Evolutionary conservation across 2,113 vertebrate species (phyloP).

Genomic region (Heterotilapia buettikoferi): DNA sequence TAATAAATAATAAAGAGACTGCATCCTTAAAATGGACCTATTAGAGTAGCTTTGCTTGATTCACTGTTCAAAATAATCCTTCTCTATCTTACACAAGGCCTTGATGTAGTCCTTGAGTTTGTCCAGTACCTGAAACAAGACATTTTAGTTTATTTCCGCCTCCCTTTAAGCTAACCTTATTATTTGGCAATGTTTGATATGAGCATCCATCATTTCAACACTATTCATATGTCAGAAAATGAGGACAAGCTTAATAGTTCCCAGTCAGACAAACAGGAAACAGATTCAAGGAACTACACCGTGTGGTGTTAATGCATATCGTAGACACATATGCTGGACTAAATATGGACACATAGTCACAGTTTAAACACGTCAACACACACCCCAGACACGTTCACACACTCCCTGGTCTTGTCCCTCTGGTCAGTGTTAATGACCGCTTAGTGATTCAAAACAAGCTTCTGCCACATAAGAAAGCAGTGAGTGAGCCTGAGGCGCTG

Average conservation of each 20-base stretch:
- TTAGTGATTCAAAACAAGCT: slow-evolving; percentile 64
- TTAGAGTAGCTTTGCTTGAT: neutral
- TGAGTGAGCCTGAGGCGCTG: slow-evolving; percentile 22
- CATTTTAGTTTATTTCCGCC: neutral
- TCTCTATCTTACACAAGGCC: neutral
- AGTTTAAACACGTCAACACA: neutral
- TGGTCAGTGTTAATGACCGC: slow-evolving; percentile 44
- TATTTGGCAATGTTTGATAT: neutral
- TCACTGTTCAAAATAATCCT: neutral
- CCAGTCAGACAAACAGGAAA: neutral
- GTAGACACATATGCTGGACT: neutral
- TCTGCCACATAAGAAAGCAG: slow-evolving; percentile 45
- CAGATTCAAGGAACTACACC: neutral
- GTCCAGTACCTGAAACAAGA: neutral
- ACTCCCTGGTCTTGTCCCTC: neutral
- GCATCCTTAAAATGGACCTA: neutral
- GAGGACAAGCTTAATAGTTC: neutral
- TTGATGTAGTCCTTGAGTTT: neutral
- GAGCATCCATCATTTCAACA: neutral
- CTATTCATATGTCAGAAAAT: neutral
- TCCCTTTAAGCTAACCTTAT: neutral
- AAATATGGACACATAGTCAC: neutral
- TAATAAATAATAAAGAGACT: neutral
- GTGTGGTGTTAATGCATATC: neutral
- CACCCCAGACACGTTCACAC: neutral